Evolutionary conservation across 35 echinoderm and acorn worm genomes (phyloP), one percentile per base, ranked within the genome.

Genomic region (Patiria miniata): DNA sequence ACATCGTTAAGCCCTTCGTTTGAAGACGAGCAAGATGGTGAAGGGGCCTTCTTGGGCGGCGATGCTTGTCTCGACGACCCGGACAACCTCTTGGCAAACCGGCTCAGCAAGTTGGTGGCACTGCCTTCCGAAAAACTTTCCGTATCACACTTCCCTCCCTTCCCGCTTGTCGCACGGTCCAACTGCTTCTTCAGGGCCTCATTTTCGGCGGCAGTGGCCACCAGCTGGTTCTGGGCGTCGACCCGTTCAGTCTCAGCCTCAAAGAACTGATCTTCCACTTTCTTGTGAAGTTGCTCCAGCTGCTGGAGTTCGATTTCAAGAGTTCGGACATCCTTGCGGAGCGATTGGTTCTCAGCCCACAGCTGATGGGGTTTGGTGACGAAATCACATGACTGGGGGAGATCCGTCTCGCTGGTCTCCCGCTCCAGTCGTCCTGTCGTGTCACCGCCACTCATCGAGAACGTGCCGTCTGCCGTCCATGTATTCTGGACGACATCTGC

Each of bases 311-410:
- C 87, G 7, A 36, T 23, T 36, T 94, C 92, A 8, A 94, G 82
- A 36, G 92, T 87, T 12, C 61, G 68, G 8, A 94, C 68, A 51
- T 94, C 87, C 22, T 51, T 82, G 26, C 68, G 40, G 14, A 94
- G 58, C 73, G 83, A 16, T 21, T 79, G 68, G 61, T 94, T 94
- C 53, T 94, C 92, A 8, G 51, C 86, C 44, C 90, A 78, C 37
- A 92, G 51, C 28, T 69, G 58, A 28, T 81, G 61, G 73, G 82
- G 44, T 1, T 50, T 17, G 29, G 79, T 68, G 32, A 36, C 59
- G 26, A 61, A 34, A 9, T 2, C 58, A 65, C 54, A 68, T 23
- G 1, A 8, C 2, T 73, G 65, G 7, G 15, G 23, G 10, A 26
- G 65, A 32, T 7, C 1, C 26, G 19, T 32, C 26, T 73, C 34